A percentile compares a stretch with the other conserved stretches of the same genome.
These are phyloP conservation scores for Eretmochelys imbricata DNA, from an alignment of 2,113 vertebrate species.

Conservation along the genomic window DNA sequence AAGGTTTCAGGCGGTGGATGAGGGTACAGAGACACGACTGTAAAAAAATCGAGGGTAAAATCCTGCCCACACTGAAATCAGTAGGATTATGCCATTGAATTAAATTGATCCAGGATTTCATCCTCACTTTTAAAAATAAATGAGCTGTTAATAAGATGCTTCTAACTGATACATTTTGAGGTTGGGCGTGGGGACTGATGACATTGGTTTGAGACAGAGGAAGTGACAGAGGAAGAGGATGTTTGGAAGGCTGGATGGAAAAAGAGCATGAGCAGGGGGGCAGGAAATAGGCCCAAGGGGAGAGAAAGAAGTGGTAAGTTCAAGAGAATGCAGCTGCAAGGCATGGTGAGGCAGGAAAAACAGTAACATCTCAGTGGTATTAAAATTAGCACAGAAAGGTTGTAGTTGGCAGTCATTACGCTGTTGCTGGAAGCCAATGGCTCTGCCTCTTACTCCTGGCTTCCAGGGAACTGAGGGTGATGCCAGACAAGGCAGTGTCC, in stretches of 20 bases:
- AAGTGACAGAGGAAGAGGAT: background rate
- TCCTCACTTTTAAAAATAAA: background rate
- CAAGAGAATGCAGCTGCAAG: too few relatives aligned
- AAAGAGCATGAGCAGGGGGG: background rate
- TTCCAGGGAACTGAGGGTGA: background rate
- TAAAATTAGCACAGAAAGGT: background rate
- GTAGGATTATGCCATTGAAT: background rate
- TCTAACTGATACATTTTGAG: background rate
- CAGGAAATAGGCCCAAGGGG: background rate
- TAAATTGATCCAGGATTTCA: background rate
- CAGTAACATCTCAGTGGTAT: background rate
- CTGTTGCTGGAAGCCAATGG: background rate
- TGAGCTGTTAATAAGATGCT: fast-evolving
- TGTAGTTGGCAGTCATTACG: background rate
- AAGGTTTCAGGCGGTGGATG: background rate
- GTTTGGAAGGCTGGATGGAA: background rate
- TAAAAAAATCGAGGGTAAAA: too few relatives aligned
- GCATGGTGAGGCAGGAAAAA: background rate
- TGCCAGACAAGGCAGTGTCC: background rate
- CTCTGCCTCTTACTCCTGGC: background rate
- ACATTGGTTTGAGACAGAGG: background rate
- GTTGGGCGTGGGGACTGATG: background rate
- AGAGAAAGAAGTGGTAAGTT: too few relatives aligned
- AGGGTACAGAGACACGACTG: background rate
- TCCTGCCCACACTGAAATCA: background rate